These are phyloP conservation scores for Spermophilus dauricus DNA, from an alignment of 2,113 vertebrate genomes.

Conservation along the genomic window DNA sequence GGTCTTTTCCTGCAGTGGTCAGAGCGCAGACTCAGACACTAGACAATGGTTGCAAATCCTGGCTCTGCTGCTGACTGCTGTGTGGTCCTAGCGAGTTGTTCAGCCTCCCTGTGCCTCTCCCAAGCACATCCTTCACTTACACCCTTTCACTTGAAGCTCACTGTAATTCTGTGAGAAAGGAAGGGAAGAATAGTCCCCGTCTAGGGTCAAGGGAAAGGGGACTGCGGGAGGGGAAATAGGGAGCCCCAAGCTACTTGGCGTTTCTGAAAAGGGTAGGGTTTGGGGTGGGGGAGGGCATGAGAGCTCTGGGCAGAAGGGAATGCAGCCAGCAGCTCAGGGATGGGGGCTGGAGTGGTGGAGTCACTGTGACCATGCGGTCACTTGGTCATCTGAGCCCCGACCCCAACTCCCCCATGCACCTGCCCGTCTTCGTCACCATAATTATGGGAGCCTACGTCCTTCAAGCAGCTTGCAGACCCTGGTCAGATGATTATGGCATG, in stretches of 20 bases:
- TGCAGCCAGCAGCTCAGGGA: not conserved
- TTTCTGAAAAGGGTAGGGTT: not conserved
- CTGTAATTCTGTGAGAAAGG: not conserved
- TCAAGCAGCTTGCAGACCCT: not conserved
- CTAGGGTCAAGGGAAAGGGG: not conserved
- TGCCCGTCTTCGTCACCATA: rapidly evolving
- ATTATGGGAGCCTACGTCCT: not conserved
- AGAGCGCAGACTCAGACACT: not conserved
- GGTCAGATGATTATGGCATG: no score
- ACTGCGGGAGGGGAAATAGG: not conserved
- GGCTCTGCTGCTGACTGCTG: not conserved
- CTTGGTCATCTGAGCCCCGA: not conserved
- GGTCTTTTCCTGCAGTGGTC: not conserved
- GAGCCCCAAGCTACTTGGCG: not conserved
- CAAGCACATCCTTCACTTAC: not conserved
- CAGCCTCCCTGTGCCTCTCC: not conserved
- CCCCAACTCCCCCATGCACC: no score
- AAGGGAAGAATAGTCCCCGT: not conserved
- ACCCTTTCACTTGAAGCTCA: not conserved
- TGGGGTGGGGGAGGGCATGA: not conserved
- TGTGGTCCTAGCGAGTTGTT: not conserved
- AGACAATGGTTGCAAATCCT: not conserved
- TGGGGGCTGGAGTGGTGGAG: not conserved
- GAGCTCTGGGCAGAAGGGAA: not conserved
- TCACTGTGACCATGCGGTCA: rapidly evolving